Conservation (phyloP, 2,888 invertebrate genomes). For the Atrina japonica region DNA sequence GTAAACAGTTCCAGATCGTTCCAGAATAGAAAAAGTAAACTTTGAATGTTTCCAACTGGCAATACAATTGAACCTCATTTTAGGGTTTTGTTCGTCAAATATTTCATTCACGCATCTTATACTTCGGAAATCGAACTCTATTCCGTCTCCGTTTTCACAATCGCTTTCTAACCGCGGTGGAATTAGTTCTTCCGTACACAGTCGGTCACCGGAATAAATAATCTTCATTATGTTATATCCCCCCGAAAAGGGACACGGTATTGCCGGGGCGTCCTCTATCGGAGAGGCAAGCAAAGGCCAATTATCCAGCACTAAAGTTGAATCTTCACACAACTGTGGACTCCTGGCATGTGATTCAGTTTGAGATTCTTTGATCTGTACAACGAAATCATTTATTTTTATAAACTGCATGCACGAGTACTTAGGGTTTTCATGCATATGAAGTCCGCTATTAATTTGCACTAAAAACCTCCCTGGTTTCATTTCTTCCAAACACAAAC, state of each 20-base stretch:
- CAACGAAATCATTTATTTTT: slow-evolving; percentile 64
- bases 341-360: slow-evolving; percentile 37
- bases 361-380: slow-evolving; percentile 66
- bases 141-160: slow-evolving; percentile 70
- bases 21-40: slow-evolving; percentile 63
- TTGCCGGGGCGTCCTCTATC: slow-evolving; percentile 47
- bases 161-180: slow-evolving; percentile 71
- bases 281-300: slow-evolving; percentile 69
- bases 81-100: neutral
- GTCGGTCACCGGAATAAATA: slow-evolving; percentile 35
- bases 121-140: slow-evolving; percentile 67
- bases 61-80: slow-evolving; percentile 47
- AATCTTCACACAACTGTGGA: slow-evolving; percentile 61
- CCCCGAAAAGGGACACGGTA: slow-evolving; percentile 58
- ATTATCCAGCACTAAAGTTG: slow-evolving; percentile 64
- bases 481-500: too few relatives aligned
- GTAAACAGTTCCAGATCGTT: too few relatives aligned
- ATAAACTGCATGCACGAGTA: slow-evolving; percentile 73
- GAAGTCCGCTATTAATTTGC: too few relatives aligned
- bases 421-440: slow-evolving; percentile 4
- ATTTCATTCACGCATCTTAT: slow-evolving; percentile 56
- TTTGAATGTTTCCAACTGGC: slow-evolving; percentile 64
- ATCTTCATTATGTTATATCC: slow-evolving; percentile 56
- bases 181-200: slow-evolving; percentile 48
- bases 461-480: too few relatives aligned